Base-by-base conservation (phyloP, 2,888 invertebrate species). In the Euspilapteryx auroguttella region DNA sequence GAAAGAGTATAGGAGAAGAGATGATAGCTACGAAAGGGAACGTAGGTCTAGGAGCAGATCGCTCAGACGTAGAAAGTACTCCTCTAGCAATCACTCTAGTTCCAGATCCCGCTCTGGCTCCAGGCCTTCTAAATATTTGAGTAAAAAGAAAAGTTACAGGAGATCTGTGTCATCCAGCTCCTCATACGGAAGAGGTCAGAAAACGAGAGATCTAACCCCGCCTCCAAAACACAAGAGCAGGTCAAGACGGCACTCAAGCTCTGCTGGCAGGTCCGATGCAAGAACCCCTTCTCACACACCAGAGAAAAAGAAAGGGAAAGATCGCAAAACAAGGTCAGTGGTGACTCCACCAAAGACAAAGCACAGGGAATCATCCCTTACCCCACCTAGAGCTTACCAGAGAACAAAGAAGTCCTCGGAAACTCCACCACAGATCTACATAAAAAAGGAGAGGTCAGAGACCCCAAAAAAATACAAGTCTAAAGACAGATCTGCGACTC, bases 81-180 rank as follows among this genome's bases (percentile, higher is more conserved):
- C 61, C 14, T 65, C 68, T 4, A 66, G 71, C 44, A 64, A 57
- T 22, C 44, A 51, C 13, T 61, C 65, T 1, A 58, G 55, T 27
- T 62, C 59, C 12, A 45, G 58, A 13, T 64, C 65, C 12, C 47
- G 48, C 24, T 65, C 65, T 12, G 2, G 31, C 12, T 58, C 55
- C 38, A 54, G 61, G 10, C 45, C 45, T 25, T 48, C 55, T 17
- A 17, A 17, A 17, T 8, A 17, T 17, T 6, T 6, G 17, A n/a
- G n/a, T n/a, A 51, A 45, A 38, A 43, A 44, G 7, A 53, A 42
- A 32, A 56, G 49, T 31, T 41, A 38, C 26, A 48, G 51, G 25
- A 49, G 47, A 31, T 49, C 55, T 5, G 33, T 37, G 3, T 64
- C 69, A 12, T 50, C 61, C 1, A 46, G 42, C 14, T 66, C 69